These are phyloP conservation scores for Pterostichus madidus DNA, from an alignment of 2,888 invertebrate genomes.

Conservation along the genomic window DNA sequence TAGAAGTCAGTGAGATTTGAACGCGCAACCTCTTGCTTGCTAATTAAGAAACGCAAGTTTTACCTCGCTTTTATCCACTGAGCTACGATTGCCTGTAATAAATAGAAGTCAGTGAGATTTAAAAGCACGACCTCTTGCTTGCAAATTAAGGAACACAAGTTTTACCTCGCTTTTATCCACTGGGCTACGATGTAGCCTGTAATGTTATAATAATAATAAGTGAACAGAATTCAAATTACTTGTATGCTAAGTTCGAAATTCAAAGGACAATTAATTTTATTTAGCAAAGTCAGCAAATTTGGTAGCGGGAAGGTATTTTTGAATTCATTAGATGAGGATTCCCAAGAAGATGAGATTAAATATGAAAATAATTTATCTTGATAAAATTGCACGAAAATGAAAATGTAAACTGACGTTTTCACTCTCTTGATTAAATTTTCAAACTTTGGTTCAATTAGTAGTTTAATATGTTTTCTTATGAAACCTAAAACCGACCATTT, in stretches of 20 bases:
- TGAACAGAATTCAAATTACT: too few relatives aligned
- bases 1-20: too few relatives aligned
- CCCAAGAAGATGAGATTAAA: slow-evolving; percentile 20
- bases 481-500: not conserved
- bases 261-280: slow-evolving; percentile 18
- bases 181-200: too few relatives aligned
- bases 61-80: too few relatives aligned
- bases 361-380: slow-evolving; percentile 50
- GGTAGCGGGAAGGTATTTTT: slow-evolving; percentile 26
- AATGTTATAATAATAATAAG: too few relatives aligned
- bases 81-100: too few relatives aligned
- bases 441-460: slow-evolving; percentile 27
- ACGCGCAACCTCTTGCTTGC: too few relatives aligned
- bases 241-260: not conserved
- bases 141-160: too few relatives aligned
- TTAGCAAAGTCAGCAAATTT: not conserved
- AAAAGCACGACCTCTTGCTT: too few relatives aligned
- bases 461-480: slow-evolving; percentile 29
- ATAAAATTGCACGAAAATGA: slow-evolving; percentile 37
- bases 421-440: slow-evolving; percentile 30
- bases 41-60: too few relatives aligned
- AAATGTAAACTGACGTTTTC: slow-evolving; percentile 23
- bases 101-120: too few relatives aligned
- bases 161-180: too few relatives aligned
- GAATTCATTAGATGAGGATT: slow-evolving; percentile 11